Evolutionary conservation across 2,888 invertebrate species (phyloP).

Genomic region (Glyphotaelius pellucidus): DNA sequence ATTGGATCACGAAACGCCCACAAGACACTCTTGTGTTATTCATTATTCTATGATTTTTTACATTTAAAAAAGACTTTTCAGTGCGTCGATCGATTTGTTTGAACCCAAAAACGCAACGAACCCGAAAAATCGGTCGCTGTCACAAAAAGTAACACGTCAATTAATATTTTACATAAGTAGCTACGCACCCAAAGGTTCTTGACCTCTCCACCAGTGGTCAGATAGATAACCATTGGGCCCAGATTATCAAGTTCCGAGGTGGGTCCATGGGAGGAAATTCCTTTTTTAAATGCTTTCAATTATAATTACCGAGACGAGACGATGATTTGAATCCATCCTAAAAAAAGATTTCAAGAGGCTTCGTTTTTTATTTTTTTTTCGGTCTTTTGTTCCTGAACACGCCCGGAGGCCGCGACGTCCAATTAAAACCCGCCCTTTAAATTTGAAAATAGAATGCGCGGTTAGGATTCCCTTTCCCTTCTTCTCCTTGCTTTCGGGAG

Average conservation of each 20-base stretch:
- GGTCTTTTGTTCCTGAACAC: conserved; percentile 52
- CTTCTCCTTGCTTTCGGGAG: not conserved
- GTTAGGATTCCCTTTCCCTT: conserved; percentile 21
- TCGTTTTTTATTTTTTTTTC: conserved; percentile 53
- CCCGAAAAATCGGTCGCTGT: not conserved
- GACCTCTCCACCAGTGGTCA: not conserved
- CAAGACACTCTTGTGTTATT: too few species aligned
- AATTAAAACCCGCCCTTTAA: conserved; percentile 58
- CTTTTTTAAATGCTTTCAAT: conserved; percentile 63
- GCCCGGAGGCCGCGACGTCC: conserved; percentile 56
- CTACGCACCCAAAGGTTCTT: not conserved
- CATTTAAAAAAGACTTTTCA: not conserved
- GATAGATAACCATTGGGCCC: not conserved
- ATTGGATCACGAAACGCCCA: too few species aligned
- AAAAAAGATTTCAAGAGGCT: conserved; percentile 51
- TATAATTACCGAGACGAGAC: conserved; percentile 64
- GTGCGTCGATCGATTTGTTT: not conserved
- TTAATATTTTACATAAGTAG: not conserved
- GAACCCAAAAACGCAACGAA: not conserved
- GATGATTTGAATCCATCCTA: conserved; percentile 62
- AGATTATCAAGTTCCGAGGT: conserved; percentile 23
- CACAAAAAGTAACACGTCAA: not conserved
- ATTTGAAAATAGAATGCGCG: conserved; percentile 42
- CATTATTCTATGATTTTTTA: not conserved
- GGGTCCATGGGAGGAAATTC: conserved; percentile 15